Conservation (phyloP, 2,888 invertebrate species). For the Theretra japonica region DNA sequence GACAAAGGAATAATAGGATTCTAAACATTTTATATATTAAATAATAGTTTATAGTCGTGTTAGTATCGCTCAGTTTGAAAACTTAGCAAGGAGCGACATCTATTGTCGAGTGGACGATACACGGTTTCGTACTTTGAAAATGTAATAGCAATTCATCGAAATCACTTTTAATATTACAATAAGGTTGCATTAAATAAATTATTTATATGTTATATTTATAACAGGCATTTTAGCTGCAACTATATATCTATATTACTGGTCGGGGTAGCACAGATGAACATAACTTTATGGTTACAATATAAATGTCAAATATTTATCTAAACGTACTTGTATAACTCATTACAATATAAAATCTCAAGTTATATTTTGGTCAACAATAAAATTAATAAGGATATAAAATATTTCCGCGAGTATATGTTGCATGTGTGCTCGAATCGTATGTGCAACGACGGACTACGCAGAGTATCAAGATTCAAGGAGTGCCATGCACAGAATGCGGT, state of each 20-base stretch:
- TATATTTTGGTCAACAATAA: too few species aligned
- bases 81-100: slow-evolving; percentile 64
- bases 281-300: too few species aligned
- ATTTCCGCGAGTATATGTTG: neutral
- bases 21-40: neutral
- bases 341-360: too few species aligned
- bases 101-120: slow-evolving; percentile 63
- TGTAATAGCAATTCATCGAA: neutral
- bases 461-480: neutral
- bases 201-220: too few species aligned
- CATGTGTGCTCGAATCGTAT: neutral
- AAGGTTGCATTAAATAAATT: neutral
- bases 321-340: too few species aligned
- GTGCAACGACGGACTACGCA: neutral
- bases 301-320: too few species aligned
- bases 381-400: too few species aligned
- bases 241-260: too few species aligned
- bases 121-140: neutral
- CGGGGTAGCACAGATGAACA: too few species aligned
- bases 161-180: neutral
- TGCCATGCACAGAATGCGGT: neutral
- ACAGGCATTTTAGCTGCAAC: too few species aligned
- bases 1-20: neutral
- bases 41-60: neutral
- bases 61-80: neutral